phyloP scores from a whole-genome alignment of 2,888 invertebrate genomes.

The Yponomeuta evonymella region DNA sequence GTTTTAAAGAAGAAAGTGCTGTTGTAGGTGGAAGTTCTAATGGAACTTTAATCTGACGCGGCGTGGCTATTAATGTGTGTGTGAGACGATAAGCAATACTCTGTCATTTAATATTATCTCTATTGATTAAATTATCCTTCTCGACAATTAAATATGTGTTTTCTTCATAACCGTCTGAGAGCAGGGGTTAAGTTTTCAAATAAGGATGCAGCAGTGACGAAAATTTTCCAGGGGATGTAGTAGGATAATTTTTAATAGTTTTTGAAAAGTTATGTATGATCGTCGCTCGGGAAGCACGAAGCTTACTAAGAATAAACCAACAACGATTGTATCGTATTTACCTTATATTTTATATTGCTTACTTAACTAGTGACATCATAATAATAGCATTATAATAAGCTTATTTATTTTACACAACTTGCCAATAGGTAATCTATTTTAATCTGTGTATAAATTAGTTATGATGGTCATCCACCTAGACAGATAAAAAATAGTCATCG shows the following conservation, averaged over 20 bases:
- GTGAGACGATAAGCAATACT: background rate
- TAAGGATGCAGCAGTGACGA: no score
- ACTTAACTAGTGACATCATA: conserved; percentile 76
- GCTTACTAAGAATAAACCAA: background rate
- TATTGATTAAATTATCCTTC: background rate
- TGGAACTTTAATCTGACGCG: no score
- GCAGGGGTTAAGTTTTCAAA: no score
- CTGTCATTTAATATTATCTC: background rate
- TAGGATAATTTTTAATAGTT: no score
- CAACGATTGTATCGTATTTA: conserved; percentile 41
- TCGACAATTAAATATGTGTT: background rate
- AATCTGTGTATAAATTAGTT: conserved; percentile 73
- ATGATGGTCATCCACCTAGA: conserved; percentile 73
- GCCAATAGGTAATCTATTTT: conserved; percentile 70
- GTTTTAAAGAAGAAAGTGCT: no score
- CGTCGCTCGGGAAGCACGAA: no score
- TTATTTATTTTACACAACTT: conserved; percentile 76
- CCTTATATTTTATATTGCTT: conserved; percentile 76
- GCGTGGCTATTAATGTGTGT: background rate
- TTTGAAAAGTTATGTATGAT: no score
- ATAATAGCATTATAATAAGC: conserved; percentile 74
- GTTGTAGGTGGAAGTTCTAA: no score
- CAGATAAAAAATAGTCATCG: conserved; percentile 71
- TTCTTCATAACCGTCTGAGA: background rate
- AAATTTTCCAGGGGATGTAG: no score